phyloP scores from a whole-genome alignment of 2,797 vertebrate species.

The Malurus leucopterus region DNA sequence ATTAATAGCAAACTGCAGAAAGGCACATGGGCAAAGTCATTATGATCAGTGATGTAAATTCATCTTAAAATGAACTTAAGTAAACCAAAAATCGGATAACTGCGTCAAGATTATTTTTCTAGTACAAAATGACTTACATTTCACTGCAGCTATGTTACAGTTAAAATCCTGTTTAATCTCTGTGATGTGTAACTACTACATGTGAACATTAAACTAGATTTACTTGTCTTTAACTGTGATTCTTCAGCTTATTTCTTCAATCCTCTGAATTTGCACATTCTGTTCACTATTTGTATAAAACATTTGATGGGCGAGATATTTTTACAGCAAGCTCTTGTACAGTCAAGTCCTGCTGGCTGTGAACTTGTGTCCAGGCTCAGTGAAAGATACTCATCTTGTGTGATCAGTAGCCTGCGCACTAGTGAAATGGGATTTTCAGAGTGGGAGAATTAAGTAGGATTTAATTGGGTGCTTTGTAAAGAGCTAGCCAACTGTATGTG shows the following conservation, averaged over 20 bases:
- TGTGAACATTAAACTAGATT: constrained; percentile 82
- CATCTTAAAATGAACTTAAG: constrained; percentile 66
- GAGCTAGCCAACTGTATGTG: constrained; percentile 69
- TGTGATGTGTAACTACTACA: constrained; percentile 78
- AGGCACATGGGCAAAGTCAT: constrained; percentile 55
- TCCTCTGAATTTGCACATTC: constrained; percentile 20
- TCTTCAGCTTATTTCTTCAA: constrained; percentile 74
- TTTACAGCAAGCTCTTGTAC: background rate
- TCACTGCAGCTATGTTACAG: constrained; percentile 69
- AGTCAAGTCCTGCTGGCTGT: background rate
- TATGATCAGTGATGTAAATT: constrained; percentile 67
- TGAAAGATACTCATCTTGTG: constrained; percentile 49
- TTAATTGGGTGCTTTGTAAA: constrained; percentile 78
- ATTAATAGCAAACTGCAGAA: constrained; percentile 56
- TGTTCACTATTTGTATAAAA: background rate
- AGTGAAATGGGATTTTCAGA: constrained; percentile 65
- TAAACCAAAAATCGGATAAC: constrained; percentile 78
- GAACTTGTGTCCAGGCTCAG: background rate
- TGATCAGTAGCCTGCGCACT: constrained; percentile 36
- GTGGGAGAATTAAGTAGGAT: constrained; percentile 74
- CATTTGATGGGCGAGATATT: background rate
- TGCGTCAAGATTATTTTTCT: constrained; percentile 77
- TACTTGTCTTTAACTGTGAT: constrained; percentile 72
- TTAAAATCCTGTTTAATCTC: constrained; percentile 74
- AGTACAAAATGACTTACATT: constrained; percentile 68